Evolutionary conservation across 2,888 invertebrate species (phyloP).

Genomic region (Sphecodes monilicornis): DNA sequence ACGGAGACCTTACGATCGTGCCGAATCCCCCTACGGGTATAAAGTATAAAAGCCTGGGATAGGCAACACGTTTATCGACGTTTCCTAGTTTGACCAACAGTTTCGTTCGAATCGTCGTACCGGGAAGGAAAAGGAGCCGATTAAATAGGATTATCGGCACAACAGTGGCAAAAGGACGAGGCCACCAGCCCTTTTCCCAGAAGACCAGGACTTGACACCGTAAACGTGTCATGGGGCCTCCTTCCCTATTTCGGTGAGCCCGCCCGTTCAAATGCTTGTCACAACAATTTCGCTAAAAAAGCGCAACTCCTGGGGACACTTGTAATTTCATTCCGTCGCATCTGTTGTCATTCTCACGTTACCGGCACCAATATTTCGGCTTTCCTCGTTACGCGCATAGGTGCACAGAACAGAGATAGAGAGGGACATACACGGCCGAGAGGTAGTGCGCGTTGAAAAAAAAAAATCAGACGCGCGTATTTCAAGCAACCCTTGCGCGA

Average conservation of each 20-base stretch:
- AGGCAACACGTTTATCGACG: slow-evolving; percentile 47
- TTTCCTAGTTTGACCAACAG: slow-evolving; percentile 52
- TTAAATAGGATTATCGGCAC: slow-evolving; percentile 73
- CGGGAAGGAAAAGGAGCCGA: slow-evolving; percentile 72
- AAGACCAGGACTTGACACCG: slow-evolving; percentile 74
- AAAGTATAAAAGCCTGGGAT: slow-evolving; percentile 1
- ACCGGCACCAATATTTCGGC: slow-evolving; percentile 70
- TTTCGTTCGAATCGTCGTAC: slow-evolving; percentile 62
- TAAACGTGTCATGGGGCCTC: slow-evolving; percentile 72
- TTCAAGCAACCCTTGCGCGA: slow-evolving; percentile 75
- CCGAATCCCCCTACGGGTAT: background rate
- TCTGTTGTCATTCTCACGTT: slow-evolving; percentile 83
- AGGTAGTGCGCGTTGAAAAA: slow-evolving; percentile 54
- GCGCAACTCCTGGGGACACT: slow-evolving; percentile 71
- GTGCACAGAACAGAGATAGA: slow-evolving; percentile 19
- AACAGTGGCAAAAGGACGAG: slow-evolving; percentile 38
- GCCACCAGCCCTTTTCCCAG: slow-evolving; percentile 73
- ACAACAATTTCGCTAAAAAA: slow-evolving; percentile 81
- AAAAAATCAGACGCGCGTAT: slow-evolving; percentile 72
- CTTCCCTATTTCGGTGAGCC: slow-evolving; percentile 50
- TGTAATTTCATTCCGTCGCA: slow-evolving; percentile 81
- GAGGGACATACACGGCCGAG: slow-evolving; percentile 19
- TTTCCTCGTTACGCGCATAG: slow-evolving; percentile 58
- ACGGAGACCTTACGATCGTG: slow-evolving; percentile 26
- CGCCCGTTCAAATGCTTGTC: slow-evolving; percentile 77